Percentiles rank a stretch among this genome's conserved stretches.
phyloP scores from a whole-genome alignment of 1,140 invertebrate species.

The Pachypeltis micranthus region DNA sequence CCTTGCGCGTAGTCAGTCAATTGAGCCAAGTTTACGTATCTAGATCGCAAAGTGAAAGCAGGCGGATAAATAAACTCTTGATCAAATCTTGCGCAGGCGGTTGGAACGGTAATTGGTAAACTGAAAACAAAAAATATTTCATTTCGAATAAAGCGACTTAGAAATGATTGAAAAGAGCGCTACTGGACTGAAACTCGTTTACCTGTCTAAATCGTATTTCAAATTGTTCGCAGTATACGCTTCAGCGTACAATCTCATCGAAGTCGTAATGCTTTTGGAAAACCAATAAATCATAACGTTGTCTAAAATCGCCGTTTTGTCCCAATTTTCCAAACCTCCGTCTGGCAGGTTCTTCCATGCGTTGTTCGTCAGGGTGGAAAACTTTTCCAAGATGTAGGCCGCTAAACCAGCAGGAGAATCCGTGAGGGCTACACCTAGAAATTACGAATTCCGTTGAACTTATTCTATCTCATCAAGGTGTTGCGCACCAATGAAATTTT shows the following conservation, averaged over 20 bases:
- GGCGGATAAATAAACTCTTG: conserved; percentile 48
- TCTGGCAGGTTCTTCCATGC: conserved; percentile 44
- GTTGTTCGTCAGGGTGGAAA: conserved; percentile 52
- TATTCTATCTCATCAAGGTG: too few species aligned
- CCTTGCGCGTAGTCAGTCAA: conserved; percentile 44
- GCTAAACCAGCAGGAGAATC: conserved; percentile 55
- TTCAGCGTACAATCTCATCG: conserved; percentile 64
- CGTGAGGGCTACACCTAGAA: conserved; percentile 41
- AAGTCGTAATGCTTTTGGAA: conserved; percentile 61
- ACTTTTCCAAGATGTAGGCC: conserved; percentile 63
- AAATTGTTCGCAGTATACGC: conserved; percentile 36
- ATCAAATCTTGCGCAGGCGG: conserved; percentile 49
- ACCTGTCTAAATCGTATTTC: conserved; percentile 36
- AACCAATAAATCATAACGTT: conserved; percentile 84
- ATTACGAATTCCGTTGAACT: too few species aligned
- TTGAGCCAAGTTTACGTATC: conserved; percentile 50
- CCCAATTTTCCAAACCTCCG: conserved; percentile 53
- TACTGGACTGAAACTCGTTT: background rate
- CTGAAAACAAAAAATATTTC: conserved; percentile 36
- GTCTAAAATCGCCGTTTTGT: conserved; percentile 65
- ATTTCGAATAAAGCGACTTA: background rate
- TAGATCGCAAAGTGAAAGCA: conserved; percentile 44
- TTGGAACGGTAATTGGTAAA: conserved; percentile 46
- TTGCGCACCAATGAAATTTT: too few species aligned
- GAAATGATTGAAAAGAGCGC: background rate